These are phyloP conservation scores for Drosophila hawaiiensis DNA, from an alignment of 2,888 invertebrate genomes.

Conservation along the genomic window DNA sequence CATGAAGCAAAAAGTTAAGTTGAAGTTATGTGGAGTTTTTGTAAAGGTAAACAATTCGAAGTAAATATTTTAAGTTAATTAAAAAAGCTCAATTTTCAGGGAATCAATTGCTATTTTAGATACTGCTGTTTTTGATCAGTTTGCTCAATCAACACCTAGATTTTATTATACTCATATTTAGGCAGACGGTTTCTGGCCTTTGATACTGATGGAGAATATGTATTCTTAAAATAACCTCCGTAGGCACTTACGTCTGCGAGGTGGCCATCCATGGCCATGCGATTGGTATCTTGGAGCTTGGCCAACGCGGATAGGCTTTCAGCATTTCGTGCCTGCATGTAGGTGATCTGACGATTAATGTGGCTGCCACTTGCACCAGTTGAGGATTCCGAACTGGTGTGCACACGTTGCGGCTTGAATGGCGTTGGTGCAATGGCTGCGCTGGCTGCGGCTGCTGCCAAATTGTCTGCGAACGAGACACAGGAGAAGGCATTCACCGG, in stretches of 20 bases:
- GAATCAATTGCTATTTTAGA: neutral
- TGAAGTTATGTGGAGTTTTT: neutral
- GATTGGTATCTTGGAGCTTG: constrained; percentile 75
- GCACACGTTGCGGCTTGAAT: constrained; percentile 16
- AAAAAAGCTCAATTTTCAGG: neutral
- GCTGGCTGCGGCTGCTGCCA: neutral
- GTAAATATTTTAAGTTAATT: neutral
- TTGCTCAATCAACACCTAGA: neutral
- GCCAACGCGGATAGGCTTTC: constrained; percentile 75
- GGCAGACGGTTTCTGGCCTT: too few species aligned
- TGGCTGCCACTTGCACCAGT: constrained; percentile 34
- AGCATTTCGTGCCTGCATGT: constrained; percentile 80
- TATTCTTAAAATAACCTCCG: neutral
- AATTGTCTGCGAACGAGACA: constrained; percentile 61
- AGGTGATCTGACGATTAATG: constrained; percentile 76
- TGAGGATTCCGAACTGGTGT: constrained; percentile 56
- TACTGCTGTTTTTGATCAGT: neutral
- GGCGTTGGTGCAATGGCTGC: neutral
- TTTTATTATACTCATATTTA: neutral
- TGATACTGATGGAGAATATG: neutral
- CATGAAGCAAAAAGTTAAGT: neutral
- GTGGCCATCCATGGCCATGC: constrained; percentile 85
- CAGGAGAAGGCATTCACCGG: constrained; percentile 82
- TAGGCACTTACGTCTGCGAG: constrained; percentile 81
- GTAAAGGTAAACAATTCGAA: neutral